Evolutionary conservation across 2,797 vertebrate genomes (phyloP).

Genomic region (Harpagifer antarcticus): DNA sequence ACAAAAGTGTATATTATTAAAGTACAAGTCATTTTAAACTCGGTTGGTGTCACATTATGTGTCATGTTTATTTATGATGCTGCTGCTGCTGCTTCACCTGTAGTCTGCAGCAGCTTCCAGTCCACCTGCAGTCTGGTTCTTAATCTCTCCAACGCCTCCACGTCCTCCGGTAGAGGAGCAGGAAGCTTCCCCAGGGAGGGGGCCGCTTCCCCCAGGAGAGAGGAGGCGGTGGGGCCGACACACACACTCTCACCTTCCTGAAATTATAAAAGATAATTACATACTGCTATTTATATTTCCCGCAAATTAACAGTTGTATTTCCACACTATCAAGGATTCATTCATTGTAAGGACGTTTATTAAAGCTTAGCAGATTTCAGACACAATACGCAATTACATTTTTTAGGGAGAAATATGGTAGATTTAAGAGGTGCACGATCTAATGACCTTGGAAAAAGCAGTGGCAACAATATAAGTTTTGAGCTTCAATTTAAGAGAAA

Average conservation of each 20-base stretch:
- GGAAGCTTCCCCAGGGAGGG: slow-evolving; percentile 64
- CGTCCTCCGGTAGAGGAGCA: slow-evolving; percentile 57
- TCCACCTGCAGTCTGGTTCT: slow-evolving; percentile 69
- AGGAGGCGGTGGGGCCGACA: slow-evolving; percentile 66
- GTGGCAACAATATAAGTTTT: no score
- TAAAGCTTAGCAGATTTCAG: no score
- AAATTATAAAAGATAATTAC: slow-evolving; percentile 16
- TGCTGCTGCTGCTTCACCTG: slow-evolving; percentile 56
- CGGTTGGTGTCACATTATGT: neutral
- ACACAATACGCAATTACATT: no score
- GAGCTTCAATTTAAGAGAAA: no score
- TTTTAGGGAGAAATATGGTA: no score
- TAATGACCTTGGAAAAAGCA: no score
- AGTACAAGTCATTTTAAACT: neutral
- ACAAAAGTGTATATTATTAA: slow-evolving; percentile 6
- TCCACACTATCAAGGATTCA: neutral
- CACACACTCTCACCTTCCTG: slow-evolving; percentile 63
- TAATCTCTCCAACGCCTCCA: slow-evolving; percentile 71
- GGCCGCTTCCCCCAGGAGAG: slow-evolving; percentile 76
- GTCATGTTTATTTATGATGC: neutral
- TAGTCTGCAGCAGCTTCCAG: slow-evolving; percentile 80
- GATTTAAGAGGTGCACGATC: no score
- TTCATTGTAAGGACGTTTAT: no score
- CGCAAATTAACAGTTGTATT: neutral
- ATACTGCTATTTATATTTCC: neutral